Evolutionary conservation across 2,113 vertebrate species (phyloP).

Genomic region (Malurus melanocephalus): DNA sequence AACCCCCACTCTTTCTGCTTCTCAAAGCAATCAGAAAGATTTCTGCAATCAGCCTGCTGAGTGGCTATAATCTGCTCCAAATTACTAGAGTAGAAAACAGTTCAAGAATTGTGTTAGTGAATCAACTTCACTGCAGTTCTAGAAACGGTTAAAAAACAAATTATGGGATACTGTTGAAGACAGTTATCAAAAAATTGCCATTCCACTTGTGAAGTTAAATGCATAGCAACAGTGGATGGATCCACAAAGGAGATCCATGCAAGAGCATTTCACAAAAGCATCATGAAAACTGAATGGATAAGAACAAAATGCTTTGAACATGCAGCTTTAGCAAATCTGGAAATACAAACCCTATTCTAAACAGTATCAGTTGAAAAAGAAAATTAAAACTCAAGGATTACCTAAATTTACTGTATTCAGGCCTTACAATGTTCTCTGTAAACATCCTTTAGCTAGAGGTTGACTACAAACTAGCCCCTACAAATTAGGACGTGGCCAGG

Average conservation of each 20-base stretch:
- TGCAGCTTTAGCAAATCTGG: neutral
- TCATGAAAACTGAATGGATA: neutral
- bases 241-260: neutral
- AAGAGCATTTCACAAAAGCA: neutral
- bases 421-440: neutral
- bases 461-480: neutral
- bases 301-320: neutral
- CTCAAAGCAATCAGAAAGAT: neutral
- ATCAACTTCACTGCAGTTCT: accelerated
- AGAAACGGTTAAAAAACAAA: neutral
- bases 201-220: neutral
- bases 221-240: neutral
- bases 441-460: neutral
- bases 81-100: neutral
- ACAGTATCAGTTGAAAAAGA: neutral
- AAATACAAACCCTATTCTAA: neutral
- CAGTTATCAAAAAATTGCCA: neutral
- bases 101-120: neutral
- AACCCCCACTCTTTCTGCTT: neutral
- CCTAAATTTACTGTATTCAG: neutral
- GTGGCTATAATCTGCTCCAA: neutral
- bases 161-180: neutral
- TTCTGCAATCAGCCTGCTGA: neutral
- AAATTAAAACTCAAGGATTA: neutral
- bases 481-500: neutral